Evolutionary conservation across 2,797 vertebrate species (phyloP).

Genomic region (Vultur gryphus): DNA sequence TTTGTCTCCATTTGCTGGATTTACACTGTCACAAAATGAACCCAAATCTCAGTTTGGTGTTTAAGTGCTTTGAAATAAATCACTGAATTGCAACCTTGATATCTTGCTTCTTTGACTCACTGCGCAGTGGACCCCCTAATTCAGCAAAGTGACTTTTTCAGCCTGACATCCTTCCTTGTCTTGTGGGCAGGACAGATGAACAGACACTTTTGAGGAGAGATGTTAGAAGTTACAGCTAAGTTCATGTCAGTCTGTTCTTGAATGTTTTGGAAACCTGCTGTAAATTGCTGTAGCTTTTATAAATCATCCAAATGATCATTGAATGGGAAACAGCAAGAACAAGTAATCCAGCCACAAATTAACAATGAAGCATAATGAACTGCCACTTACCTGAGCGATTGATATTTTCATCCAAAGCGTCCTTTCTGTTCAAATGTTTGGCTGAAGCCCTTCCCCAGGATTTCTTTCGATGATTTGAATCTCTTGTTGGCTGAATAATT

Average conservation of each 20-base stretch:
- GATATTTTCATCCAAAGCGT: not conserved
- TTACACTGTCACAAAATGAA: not conserved
- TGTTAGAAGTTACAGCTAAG: not conserved
- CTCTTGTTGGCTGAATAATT: not conserved
- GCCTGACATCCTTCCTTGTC: not conserved
- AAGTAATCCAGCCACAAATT: not conserved
- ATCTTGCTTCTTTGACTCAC: not conserved
- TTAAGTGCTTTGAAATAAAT: not conserved
- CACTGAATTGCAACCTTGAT: not conserved
- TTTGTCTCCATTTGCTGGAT: not conserved
- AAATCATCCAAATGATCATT: not conserved
- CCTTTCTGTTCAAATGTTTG: not conserved
- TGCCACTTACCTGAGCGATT: not conserved
- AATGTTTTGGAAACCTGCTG: not conserved
- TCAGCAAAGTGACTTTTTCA: not conserved
- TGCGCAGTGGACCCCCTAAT: not conserved
- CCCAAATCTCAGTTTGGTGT: not conserved
- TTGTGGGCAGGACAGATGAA: not conserved
- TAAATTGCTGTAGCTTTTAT: not conserved
- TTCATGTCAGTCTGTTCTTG: not conserved
- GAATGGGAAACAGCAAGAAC: not conserved
- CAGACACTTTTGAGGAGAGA: not conserved
- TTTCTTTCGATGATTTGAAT: not conserved
- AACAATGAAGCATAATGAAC: not conserved
- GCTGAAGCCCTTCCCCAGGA: not conserved